Conservation (phyloP, 2,797 vertebrate species). For the Poecilia wingei region DNA sequence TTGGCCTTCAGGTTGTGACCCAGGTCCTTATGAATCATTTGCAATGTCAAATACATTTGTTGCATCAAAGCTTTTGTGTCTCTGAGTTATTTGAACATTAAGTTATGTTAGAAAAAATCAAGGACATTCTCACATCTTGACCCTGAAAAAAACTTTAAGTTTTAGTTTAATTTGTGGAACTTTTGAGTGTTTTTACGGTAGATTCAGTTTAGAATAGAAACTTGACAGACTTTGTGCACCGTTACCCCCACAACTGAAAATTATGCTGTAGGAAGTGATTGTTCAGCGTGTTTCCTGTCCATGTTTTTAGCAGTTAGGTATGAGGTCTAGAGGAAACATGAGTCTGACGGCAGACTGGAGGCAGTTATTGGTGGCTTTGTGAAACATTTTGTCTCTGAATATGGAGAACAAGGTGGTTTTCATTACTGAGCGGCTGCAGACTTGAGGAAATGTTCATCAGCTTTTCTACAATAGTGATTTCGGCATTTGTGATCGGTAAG, state of each 20-base stretch:
- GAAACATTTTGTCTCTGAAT: constrained; percentile 13
- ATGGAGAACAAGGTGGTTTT: constrained; percentile 3
- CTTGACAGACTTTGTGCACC: background rate
- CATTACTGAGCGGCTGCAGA: background rate
- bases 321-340: constrained; percentile 35
- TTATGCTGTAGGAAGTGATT: constrained; percentile 65
- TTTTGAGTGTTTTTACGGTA: background rate
- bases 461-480: constrained; percentile 12
- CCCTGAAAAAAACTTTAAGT: background rate
- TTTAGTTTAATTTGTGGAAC: background rate
- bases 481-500: background rate
- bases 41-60: constrained; percentile 4
- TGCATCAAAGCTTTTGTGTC: background rate
- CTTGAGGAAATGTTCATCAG: constrained; percentile 7
- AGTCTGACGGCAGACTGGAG: constrained; percentile 10
- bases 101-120: background rate
- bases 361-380: background rate
- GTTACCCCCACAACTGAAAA: constrained; percentile 24
- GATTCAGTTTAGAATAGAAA: background rate
- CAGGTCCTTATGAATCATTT: constrained; percentile 44
- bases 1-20: constrained; percentile 32
- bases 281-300: constrained; percentile 66
- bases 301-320: constrained; percentile 41
- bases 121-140: background rate
- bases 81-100: constrained; percentile 5